These are phyloP conservation scores for Corynorhinus townsendii DNA, from an alignment of 2,113 vertebrate genomes.

Conservation along the genomic window DNA sequence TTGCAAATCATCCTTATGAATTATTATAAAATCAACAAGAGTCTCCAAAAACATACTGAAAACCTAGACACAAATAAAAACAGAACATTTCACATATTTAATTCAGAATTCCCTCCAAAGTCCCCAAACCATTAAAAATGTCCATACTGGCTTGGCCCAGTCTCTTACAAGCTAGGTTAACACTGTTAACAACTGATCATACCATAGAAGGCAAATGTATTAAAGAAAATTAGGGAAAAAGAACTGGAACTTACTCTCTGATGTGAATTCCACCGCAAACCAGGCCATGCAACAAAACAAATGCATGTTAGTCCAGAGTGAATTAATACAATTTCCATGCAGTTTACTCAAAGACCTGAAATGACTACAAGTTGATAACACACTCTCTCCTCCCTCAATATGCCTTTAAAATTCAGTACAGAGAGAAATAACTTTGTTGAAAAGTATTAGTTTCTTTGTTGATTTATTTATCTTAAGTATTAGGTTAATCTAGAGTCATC, in stretches of 20 bases:
- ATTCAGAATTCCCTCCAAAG: neutral
- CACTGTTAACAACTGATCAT: neutral
- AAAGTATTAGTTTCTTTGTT: neutral
- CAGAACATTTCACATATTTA: neutral
- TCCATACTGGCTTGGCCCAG: neutral
- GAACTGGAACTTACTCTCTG: slow-evolving; percentile 95
- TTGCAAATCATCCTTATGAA: slow-evolving; percentile 96
- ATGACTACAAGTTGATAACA: slow-evolving; percentile 38
- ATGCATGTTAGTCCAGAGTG: slow-evolving; percentile 81
- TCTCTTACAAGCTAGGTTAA: slow-evolving; percentile 8
- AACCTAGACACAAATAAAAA: slow-evolving; percentile 82
- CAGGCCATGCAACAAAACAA: slow-evolving; percentile 95
- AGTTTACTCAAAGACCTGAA: slow-evolving; percentile 69
- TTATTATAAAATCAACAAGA: slow-evolving; percentile 96
- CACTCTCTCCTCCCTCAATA: neutral
- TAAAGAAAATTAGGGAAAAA: slow-evolving; percentile 68
- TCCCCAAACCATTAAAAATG: neutral
- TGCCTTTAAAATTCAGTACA: slow-evolving; percentile 38
- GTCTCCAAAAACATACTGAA: slow-evolving; percentile 99
- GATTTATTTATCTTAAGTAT: neutral
- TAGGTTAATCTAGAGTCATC: neutral
- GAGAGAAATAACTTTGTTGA: slow-evolving; percentile 14
- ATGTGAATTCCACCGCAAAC: slow-evolving; percentile 95
- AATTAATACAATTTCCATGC: slow-evolving; percentile 76
- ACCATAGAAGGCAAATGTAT: slow-evolving; percentile 28